Base-by-base conservation (phyloP, 2,888 invertebrate genomes). In the Altica lythri region DNA sequence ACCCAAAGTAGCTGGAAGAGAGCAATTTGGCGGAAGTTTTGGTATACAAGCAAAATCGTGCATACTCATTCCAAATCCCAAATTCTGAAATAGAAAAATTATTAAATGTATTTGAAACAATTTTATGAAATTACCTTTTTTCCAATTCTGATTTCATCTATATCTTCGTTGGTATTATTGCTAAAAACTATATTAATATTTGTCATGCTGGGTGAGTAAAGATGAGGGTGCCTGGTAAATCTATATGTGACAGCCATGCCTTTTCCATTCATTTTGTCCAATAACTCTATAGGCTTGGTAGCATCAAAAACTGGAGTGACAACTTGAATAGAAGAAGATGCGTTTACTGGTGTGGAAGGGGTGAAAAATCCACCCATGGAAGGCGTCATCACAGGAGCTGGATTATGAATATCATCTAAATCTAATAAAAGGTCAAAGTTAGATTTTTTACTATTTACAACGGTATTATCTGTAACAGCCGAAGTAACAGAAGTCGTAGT, bases 381-480 rank as follows among this genome's bases (percentile, higher is more conserved):
- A 57, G 92, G 92, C 22, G 91, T 91, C 85, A 92, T 86, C 8
- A 89, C 84, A 38, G 91, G 90, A 59, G 86, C 77, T 56, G 82
- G 81, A 29, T 86, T 84, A 50, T 85, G 84, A 79, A 83, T 78
- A 65, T 83, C 83, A 72, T 90, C 91, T 61, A 95, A 78, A 71
- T 94, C 94, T 29, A 95, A 74, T 6, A 95, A 78, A 10, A 95
- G 78, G 75, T 95, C 94, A 59, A 92, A 76, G 76, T 92, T 92
- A 3, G 87, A 81, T 67, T 81, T 82, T 6, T 61, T 53, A 18
- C 54, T 53, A n/a, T 46, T 48, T 9, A 50, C 16, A 10, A 32
- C 17, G 25, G 42, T 54, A 10, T 52, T 38, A 6, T 25, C 27
- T 35, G 45, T 60, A 14, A 48, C 43, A n/a, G 55, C 42, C 29